Base-by-base conservation (phyloP, 1,140 invertebrate species). In the Coenobita brevimanus region DNA sequence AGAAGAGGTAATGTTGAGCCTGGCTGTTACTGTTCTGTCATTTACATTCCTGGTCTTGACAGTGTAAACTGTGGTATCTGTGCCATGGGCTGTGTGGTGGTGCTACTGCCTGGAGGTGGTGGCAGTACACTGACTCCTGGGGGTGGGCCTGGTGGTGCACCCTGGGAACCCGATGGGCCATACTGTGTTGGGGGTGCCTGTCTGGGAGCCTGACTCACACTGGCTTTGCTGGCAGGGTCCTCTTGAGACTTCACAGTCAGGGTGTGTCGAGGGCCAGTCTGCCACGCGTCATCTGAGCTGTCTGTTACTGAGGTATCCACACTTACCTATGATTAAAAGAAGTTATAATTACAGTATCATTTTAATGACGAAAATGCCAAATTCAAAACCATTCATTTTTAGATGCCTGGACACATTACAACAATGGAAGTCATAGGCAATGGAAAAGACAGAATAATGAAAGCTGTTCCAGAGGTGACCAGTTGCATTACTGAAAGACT, bases 301-400 rank as follows among this genome's bases (percentile, higher is more conserved):
- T 97, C 96, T 2, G 96, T 92, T 60, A 97, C 94, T 60, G 95
- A 94, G 24, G 95, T 95, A 90, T 95, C 95, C 92, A 95, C 94
- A n/a, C 94, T 94, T 0, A 96, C 94, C 90, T 94, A 93, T n/a
- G n/a, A n/a, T n/a, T n/a, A n/a, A n/a, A n/a, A n/a, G n/a, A n/a
- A n/a, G n/a, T n/a, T n/a, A n/a, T n/a, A n/a, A n/a, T n/a, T n/a
- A n/a, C n/a, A n/a, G n/a, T n/a, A n/a, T n/a, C n/a, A n/a, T n/a
- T n/a, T n/a, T n/a, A n/a, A n/a, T n/a, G n/a, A n/a, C n/a, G n/a
- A n/a, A n/a, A n/a, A n/a, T n/a, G n/a, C n/a, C n/a, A n/a, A n/a
- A n/a, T n/a, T n/a, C n/a, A n/a, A n/a, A n/a, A n/a, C n/a, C n/a
- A n/a, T n/a, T n/a, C n/a, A n/a, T n/a, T n/a, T n/a, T n/a, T n/a